Evolutionary conservation across 2,888 invertebrate genomes (phyloP), one percentile per base, ranked within the genome.

Genomic region (Megastigmus dorsalis): DNA sequence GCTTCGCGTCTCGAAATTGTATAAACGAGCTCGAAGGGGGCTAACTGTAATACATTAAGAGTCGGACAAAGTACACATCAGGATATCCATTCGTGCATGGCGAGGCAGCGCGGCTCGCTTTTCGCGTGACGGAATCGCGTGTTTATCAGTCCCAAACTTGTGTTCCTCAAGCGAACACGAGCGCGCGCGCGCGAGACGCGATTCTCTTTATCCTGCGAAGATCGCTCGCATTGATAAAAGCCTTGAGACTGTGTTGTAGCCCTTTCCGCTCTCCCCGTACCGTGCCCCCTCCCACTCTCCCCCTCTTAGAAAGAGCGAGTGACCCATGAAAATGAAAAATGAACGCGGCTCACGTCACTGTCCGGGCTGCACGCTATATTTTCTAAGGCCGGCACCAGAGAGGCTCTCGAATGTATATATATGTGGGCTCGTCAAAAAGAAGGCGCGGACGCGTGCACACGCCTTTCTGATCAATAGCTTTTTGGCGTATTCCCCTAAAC

Each of bases 311-410:
- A 75, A 65, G 66, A 68, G 33, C 69, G 72, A 80, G 78, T 80
- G 80, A 80, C 78, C 79, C 78, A 78, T 75, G 80, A 75, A 79
- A 79, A 80, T 81, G 80, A 81, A 80, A 81, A 81, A 81, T 80
- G 81, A 80, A 77, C 60, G 72, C 62, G 69, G 78, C 78, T 60
- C 81, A 80, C 81, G 81, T 79, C 77, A 81, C 77, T 78, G 69
- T 66, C 57, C 76, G 68, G 74, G 76, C 75, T 66, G 77, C 79
- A 80, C 79, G 80, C 80, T 78, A 80, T 52, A 41, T 52, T 79
- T 79, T 75, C 71, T 71, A 74, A 69, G n/a, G 77, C 66, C 65
- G 43, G 59, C 75, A 77, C 43, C 28, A 55, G 48, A 10, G 13
- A 10, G 18, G n/a, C 33, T 18, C 26, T 59, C 20, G n/a, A 43